Evolutionary conservation across 1,140 invertebrate genomes (phyloP), one percentile per base, ranked within the genome.

Genomic region (Drosophila bifasciata): DNA sequence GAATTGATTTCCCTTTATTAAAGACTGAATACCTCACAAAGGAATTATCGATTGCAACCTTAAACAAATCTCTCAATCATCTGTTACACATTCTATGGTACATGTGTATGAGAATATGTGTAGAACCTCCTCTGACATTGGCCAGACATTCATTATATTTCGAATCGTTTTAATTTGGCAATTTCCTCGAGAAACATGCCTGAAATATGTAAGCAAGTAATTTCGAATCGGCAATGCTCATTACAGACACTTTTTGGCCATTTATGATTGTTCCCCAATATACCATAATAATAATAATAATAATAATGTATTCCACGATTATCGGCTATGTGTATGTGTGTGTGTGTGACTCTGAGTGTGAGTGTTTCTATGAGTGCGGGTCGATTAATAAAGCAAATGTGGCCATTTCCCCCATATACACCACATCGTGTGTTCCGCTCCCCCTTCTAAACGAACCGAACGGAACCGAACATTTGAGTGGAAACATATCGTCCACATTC

Each of bases 361-460:
- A 46, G 56, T 62, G 55, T 62, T 40, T 63, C 41, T n/a, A 66
- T 84, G 76, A 72, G 74, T 76, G 73, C 51, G 80, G 76, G 21
- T 17, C 80, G 79, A 84, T 85, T 84, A 84, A 84, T 85, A 76
- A 84, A 85, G 67, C 83, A 84, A 85, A 85, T 79, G 80, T 69
- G 71, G 60, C 68, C 63, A 77, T 79, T 75, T 75, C 70, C 32
- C 32, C 32, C 23, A 25, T 5, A 5, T 6, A 25, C 23, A 25
- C 23, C 5, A 5, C 23, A 25, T 25, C 23, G 23, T 25, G 23
- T 59, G 45, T 53, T 69, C 39, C 32, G 13, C 61, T 48, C 36
- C 45, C 1, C 36, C 45, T 32, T 17, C 17, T 0, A 1, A 6
- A 3, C 19, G 23, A 25, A 13, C 5, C 32, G 32, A 36, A 36